A percentile compares a stretch with the other conserved stretches of the same genome.
Evolutionary conservation across 2,888 invertebrate species (phyloP).

Genomic region (Polylopha cassiicola): DNA sequence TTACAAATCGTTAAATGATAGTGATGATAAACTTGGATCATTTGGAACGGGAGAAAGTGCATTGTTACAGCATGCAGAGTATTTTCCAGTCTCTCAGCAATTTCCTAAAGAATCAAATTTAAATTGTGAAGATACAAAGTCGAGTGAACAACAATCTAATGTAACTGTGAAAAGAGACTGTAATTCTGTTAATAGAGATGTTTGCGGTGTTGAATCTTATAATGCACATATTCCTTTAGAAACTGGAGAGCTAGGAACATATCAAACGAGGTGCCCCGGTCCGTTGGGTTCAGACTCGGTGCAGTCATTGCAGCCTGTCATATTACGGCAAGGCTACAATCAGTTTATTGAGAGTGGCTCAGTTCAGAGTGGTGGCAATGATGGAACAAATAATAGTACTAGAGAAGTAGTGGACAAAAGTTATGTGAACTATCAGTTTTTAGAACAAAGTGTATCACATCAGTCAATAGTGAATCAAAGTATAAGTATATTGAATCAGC

Average conservation of each 20-base stretch:
- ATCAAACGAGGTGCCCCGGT: constrained; percentile 53
- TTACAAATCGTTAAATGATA: constrained; percentile 53
- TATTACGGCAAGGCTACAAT: constrained; percentile 49
- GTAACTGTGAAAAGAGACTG: constrained; percentile 47
- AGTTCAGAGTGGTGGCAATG: constrained; percentile 48
- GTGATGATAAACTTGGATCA: constrained; percentile 46
- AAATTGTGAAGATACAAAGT: constrained; percentile 46
- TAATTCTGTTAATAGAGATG: constrained; percentile 40
- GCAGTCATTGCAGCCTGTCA: constrained; percentile 51
- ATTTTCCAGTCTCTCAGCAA: constrained; percentile 47
- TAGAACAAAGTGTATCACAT: constrained; percentile 74
- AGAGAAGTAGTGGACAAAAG: constrained; percentile 59
- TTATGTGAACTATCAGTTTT: constrained; percentile 72
- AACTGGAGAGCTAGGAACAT: constrained; percentile 47
- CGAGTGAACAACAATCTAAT: constrained; percentile 34
- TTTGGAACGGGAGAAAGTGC: constrained; percentile 43
- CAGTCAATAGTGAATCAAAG: constrained; percentile 73
- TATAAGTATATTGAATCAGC: constrained; percentile 73
- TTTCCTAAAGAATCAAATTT: constrained; percentile 48
- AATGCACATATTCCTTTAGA: constrained; percentile 48
- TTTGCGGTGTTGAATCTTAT: constrained; percentile 50
- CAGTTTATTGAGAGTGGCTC: constrained; percentile 58
- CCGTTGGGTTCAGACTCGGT: constrained; percentile 47
- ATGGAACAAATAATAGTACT: constrained; percentile 53
- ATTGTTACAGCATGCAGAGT: constrained; percentile 44